Conservation (phyloP, 2,113 vertebrate species). For the Corvus cornix region DNA sequence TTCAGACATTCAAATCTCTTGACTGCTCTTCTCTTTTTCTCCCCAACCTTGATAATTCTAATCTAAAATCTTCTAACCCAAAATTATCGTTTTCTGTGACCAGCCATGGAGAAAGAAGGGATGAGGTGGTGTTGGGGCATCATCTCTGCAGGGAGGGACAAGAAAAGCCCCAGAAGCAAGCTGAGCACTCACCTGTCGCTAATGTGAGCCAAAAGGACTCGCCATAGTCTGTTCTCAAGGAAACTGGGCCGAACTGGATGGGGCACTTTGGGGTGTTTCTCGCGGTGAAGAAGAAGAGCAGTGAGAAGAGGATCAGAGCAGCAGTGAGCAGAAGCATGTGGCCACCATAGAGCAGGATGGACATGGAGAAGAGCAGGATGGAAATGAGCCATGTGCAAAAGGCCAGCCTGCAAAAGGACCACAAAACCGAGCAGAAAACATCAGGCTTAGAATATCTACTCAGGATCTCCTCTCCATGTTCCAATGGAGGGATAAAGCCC, state of each 20-base stretch:
- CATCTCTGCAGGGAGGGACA: neutral
- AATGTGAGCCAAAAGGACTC: slow-evolving; percentile 91
- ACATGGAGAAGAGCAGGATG: slow-evolving; percentile 88
- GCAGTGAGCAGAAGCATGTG: slow-evolving; percentile 84
- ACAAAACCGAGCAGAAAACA: neutral
- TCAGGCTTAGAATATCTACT: neutral
- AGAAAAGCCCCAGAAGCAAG: neutral
- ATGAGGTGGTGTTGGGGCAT: fast-evolving
- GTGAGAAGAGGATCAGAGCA: slow-evolving; percentile 81
- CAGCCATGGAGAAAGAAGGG: neutral
- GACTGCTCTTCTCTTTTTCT: neutral
- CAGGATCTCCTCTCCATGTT: neutral
- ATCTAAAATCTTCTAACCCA: neutral
- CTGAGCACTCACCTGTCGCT: slow-evolving; percentile 77
- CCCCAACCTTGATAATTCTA: neutral
- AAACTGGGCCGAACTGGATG: slow-evolving; percentile 79
- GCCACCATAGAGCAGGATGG: slow-evolving; percentile 83
- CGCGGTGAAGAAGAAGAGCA: slow-evolving; percentile 83
- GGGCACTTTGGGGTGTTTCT: slow-evolving; percentile 72
- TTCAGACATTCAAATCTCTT: neutral
- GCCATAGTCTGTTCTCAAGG: slow-evolving; percentile 79
- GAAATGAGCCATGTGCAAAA: slow-evolving; percentile 92
- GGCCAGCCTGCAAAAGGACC: slow-evolving; percentile 80
- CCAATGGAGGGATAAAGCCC: neutral
- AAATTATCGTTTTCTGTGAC: neutral